Evolutionary conservation across 1,140 invertebrate genomes (phyloP).

Genomic region (Bombus sylvicola): DNA sequence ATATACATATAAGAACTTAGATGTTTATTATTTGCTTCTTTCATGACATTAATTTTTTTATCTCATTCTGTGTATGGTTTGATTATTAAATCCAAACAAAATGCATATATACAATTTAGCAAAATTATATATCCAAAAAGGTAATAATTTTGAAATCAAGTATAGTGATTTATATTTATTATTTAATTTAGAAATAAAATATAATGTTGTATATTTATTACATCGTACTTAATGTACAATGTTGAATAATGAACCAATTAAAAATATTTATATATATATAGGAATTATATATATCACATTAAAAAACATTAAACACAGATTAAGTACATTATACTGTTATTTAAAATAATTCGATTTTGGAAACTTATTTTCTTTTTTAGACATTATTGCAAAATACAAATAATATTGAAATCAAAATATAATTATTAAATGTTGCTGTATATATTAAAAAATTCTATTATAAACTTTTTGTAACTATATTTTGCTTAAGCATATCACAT

Average conservation of each 20-base stretch:
- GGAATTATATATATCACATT: no score
- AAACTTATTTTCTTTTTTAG: neutral
- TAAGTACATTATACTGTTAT: neutral
- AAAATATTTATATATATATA: no score
- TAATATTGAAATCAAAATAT: neutral
- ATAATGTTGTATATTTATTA: no score
- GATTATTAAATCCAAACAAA: neutral
- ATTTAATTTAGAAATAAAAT: no score
- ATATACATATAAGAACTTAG: slow-evolving; percentile 26
- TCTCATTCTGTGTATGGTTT: neutral
- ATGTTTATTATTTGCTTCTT: slow-evolving; percentile 15
- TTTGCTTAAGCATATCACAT: no score
- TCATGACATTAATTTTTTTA: slow-evolving; percentile 2
- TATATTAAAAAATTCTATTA: neutral
- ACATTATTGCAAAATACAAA: neutral
- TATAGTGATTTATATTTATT: neutral
- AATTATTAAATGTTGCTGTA: neutral
- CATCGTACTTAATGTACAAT: no score
- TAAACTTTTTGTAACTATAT: neutral
- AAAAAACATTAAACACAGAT: neutral
- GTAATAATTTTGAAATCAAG: neutral
- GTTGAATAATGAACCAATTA: no score
- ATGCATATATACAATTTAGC: neutral
- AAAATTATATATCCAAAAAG: neutral
- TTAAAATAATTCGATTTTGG: neutral